Conservation (phyloP, 2,888 invertebrate genomes). For the Stegana nigrithorax region DNA sequence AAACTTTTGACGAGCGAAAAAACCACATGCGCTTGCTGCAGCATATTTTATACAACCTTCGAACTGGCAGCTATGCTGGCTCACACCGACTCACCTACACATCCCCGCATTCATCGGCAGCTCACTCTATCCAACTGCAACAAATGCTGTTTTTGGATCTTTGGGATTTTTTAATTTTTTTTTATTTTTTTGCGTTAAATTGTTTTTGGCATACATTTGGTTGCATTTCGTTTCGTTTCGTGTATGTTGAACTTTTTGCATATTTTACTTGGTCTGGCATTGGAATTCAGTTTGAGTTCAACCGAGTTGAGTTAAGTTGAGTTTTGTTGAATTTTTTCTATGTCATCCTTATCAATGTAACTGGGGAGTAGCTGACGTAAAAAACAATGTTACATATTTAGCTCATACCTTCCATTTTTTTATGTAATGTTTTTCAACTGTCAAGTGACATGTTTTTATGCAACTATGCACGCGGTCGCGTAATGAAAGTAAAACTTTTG, state of each 20-base stretch:
- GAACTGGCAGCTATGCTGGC: background rate
- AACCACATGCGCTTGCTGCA: background rate
- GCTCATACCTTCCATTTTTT: background rate
- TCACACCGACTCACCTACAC: background rate
- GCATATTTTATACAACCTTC: background rate
- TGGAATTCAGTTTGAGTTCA: background rate
- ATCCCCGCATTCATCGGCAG: too few relatives aligned
- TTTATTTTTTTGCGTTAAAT: background rate
- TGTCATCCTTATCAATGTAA: slow-evolving; percentile 41
- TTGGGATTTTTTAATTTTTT: too few relatives aligned
- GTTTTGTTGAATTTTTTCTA: slow-evolving; percentile 26
- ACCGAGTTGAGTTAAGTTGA: background rate
- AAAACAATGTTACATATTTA: slow-evolving; percentile 1
- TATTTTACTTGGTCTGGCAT: background rate
- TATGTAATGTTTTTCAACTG: slow-evolving; percentile 9
- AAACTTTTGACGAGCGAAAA: background rate
- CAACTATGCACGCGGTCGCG: slow-evolving; percentile 4
- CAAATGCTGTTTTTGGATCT: too few relatives aligned
- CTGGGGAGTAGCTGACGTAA: slow-evolving; percentile 1
- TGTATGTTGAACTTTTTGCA: slow-evolving; percentile 10
- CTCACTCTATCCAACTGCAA: too few relatives aligned
- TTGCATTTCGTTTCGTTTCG: slow-evolving; percentile 23
- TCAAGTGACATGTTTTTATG: slow-evolving; percentile 22
- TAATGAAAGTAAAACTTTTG: slow-evolving; percentile 36
- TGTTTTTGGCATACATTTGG: slow-evolving; percentile 4